These are phyloP conservation scores for Chaenogobius annularis DNA, from an alignment of 2,113 vertebrate genomes.

Conservation along the genomic window DNA sequence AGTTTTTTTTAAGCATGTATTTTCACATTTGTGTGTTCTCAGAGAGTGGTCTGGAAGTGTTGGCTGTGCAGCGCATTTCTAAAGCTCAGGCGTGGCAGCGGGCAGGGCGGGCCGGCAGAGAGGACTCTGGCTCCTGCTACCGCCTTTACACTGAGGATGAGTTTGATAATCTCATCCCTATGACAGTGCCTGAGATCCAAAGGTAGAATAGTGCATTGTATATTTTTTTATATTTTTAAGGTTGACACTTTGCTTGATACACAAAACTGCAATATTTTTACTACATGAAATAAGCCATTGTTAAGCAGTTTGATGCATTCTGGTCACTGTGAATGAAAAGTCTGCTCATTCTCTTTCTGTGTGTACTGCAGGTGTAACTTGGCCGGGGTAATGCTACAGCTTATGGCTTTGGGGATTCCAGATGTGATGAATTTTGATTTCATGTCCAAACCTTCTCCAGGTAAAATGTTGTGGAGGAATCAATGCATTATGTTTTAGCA, in stretches of 20 bases:
- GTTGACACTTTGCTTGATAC: neutral
- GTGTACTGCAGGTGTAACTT: constrained; percentile 86
- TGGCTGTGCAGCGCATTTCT: constrained; percentile 91
- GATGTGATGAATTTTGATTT: constrained; percentile 95
- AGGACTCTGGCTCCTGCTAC: constrained; percentile 88
- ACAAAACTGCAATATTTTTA: neutral
- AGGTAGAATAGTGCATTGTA: constrained; percentile 73
- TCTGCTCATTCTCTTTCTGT: neutral
- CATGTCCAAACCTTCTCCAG: constrained; percentile 94
- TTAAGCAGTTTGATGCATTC: neutral
- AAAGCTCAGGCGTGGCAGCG: constrained; percentile 98
- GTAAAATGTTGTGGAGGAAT: constrained; percentile 66
- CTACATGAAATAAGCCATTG: neutral
- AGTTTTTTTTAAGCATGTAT: neutral
- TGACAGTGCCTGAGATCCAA: constrained; percentile 95
- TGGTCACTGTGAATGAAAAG: constrained; percentile 31
- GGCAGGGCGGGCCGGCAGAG: constrained; percentile 88
- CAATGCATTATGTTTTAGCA: neutral
- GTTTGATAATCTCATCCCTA: constrained; percentile 87
- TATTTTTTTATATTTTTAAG: neutral
- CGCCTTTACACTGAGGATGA: constrained; percentile 94
- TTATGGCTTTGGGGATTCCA: constrained; percentile 89
- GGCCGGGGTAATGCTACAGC: constrained; percentile 89
- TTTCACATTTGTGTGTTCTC: constrained; percentile 2
- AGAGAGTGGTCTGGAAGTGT: constrained; percentile 91